These are phyloP conservation scores for Lasioglossum pauxillum DNA, from an alignment of 2,888 invertebrate genomes.

Conservation along the genomic window DNA sequence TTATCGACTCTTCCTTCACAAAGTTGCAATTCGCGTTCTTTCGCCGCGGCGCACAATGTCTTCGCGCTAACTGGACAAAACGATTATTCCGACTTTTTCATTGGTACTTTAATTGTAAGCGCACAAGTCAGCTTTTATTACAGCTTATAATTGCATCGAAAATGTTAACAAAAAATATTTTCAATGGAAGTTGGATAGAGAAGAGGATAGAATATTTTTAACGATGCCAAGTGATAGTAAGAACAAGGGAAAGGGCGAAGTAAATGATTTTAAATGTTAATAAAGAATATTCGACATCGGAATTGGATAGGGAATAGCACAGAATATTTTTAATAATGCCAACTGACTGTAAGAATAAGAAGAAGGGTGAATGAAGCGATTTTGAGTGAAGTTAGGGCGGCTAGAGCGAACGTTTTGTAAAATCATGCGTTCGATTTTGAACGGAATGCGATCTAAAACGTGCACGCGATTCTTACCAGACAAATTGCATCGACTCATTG, in stretches of 20 bases:
- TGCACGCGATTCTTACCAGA: constrained; percentile 7
- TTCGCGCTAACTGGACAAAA: not conserved
- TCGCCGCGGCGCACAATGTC: not conserved
- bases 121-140: too few relatives aligned
- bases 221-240: too few relatives aligned
- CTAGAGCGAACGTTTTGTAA: not conserved
- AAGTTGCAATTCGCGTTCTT: not conserved
- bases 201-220: too few relatives aligned
- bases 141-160: too few relatives aligned
- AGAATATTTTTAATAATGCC: not conserved
- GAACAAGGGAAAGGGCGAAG: not conserved
- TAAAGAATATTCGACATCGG: too few relatives aligned
- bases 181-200: too few relatives aligned
- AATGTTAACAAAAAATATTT: too few relatives aligned
- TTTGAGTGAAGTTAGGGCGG: not conserved
- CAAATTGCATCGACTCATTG: constrained; percentile 11
- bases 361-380: not conserved
- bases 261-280: too few relatives aligned
- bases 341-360: not conserved
- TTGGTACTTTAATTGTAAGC: too few relatives aligned
- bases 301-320: not conserved
- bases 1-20: not conserved
- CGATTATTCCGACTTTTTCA: not conserved
- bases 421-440: not conserved
- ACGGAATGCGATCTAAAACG: not conserved